Evolutionary conservation across 1,140 invertebrate species (phyloP), one percentile per base, ranked within the genome.

Genomic region (Bombyx mori): DNA sequence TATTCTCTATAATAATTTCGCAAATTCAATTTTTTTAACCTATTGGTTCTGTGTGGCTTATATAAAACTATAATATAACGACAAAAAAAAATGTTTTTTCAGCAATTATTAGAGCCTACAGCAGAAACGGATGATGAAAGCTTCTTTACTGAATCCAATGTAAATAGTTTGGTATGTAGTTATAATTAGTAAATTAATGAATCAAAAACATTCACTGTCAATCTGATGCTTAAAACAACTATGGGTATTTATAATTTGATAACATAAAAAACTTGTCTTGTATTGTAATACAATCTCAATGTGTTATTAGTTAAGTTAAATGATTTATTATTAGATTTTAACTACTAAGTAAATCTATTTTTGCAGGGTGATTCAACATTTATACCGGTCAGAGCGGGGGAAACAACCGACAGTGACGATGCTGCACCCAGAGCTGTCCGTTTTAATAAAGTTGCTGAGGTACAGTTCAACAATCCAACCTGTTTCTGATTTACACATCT

Each of bases 391-490:
- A 61, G 83, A 8, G 77, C 83, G 22, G 83, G 83, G 8, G 83
- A 86, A 54, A 82, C 83, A 6, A 86, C 83, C 18, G 83, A 86
- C 54, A 86, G 83, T 63, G 83, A 86, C 62, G 83, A 86, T 68
- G 80, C 80, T 0, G 63, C 83, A 6, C 83, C 83, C 7, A 79
- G 83, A 68, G 82, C 82, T 42, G 83, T 86, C 0, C 67, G 83
- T 8, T 86, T 86, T 60, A 86, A 86, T 54, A 86, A 86, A 78
- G 83, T 86, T 9, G 83, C 83, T 12, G 83, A 86, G 80, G 83
- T 86, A 68, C 61, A 7, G 42, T 51, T 3, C 26, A 2, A 12
- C 45, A 2, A 9, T 46, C n/a, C 8, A 2, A 9, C 1, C 45
- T 4, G 6, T 6, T 46, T 46, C n/a, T 46, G 6, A 46, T 46